These are phyloP conservation scores for Chaenodraco wilsoni DNA, from an alignment of 2,797 vertebrate species.

Conservation along the genomic window DNA sequence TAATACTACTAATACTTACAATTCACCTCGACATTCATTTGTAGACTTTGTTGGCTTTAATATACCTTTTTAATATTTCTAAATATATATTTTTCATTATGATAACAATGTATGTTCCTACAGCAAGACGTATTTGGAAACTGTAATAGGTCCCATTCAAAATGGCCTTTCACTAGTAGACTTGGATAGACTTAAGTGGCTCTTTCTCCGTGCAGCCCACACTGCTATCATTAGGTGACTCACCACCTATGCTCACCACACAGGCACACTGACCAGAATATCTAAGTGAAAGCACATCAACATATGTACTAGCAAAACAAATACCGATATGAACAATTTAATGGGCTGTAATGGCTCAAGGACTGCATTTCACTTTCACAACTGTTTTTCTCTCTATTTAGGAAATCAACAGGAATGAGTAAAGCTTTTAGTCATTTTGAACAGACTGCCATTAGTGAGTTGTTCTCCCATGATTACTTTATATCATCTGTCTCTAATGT, in stretches of 20 bases:
- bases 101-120: slow-evolving; percentile 14
- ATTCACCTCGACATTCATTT: slow-evolving; percentile 1
- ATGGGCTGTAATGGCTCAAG: slow-evolving; percentile 48
- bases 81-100: not conserved
- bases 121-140: slow-evolving; percentile 27
- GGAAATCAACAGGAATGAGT: slow-evolving; percentile 37
- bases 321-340: slow-evolving; percentile 55
- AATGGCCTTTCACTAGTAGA: slow-evolving; percentile 48
- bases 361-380: slow-evolving; percentile 23
- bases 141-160: slow-evolving; percentile 52
- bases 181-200: slow-evolving; percentile 60
- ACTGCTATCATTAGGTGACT: slow-evolving; percentile 76
- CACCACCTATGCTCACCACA: slow-evolving; percentile 62
- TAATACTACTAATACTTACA: slow-evolving; percentile 20
- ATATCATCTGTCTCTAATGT: slow-evolving; percentile 33
- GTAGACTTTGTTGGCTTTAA: slow-evolving; percentile 15
- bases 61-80: not conserved
- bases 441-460: slow-evolving; percentile 16
- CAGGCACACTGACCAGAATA: slow-evolving; percentile 62
- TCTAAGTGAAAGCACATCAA: slow-evolving; percentile 68
- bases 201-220: slow-evolving; percentile 63
- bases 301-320: slow-evolving; percentile 48
- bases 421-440: slow-evolving; percentile 30
- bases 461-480: slow-evolving; percentile 23
- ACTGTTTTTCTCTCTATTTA: slow-evolving; percentile 16